Percentiles rank a stretch among this genome's conserved stretches.
These are phyloP conservation scores for Alaudala cheleensis DNA, from an alignment of 2,113 vertebrate species.

Conservation along the genomic window DNA sequence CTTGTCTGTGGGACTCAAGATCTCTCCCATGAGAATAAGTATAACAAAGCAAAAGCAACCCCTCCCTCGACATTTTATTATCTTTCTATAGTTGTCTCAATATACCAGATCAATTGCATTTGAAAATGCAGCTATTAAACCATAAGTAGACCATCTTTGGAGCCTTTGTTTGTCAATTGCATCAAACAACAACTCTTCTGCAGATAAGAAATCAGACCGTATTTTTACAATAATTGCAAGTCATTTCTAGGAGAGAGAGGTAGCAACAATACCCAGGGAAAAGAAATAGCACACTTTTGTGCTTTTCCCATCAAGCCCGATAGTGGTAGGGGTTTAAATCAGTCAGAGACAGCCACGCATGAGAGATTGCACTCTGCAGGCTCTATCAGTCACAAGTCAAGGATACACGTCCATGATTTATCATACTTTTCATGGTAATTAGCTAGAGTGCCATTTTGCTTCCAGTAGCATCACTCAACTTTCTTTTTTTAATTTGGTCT, in stretches of 20 bases:
- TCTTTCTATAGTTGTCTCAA: conserved; percentile 69
- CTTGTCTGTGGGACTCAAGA: neutral
- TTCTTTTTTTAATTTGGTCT: conserved; percentile 65
- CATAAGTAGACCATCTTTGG: conserved; percentile 64
- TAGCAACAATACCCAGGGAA: conserved; percentile 47
- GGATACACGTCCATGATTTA: conserved; percentile 70
- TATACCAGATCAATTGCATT: conserved; percentile 69
- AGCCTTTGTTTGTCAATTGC: conserved; percentile 56
- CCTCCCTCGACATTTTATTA: conserved; percentile 54
- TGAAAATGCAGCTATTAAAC: conserved; percentile 73
- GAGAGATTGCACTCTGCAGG: conserved; percentile 60
- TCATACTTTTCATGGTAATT: conserved; percentile 75
- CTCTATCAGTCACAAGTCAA: conserved; percentile 74
- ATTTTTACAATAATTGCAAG: conserved; percentile 64
- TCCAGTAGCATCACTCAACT: conserved; percentile 66
- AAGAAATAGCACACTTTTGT: conserved; percentile 49
- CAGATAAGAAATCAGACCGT: conserved; percentile 60
- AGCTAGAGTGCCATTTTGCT: conserved; percentile 73
- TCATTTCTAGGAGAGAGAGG: conserved; percentile 67
- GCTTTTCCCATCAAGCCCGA: conserved; percentile 31
- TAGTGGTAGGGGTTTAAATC: conserved; percentile 57
- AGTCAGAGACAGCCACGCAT: conserved; percentile 50
- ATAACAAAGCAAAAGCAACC: neutral
- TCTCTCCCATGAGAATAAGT: neutral
- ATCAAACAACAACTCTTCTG: conserved; percentile 55